Conservation (phyloP, 2,113 vertebrate species). For the Origma solitaria region DNA sequence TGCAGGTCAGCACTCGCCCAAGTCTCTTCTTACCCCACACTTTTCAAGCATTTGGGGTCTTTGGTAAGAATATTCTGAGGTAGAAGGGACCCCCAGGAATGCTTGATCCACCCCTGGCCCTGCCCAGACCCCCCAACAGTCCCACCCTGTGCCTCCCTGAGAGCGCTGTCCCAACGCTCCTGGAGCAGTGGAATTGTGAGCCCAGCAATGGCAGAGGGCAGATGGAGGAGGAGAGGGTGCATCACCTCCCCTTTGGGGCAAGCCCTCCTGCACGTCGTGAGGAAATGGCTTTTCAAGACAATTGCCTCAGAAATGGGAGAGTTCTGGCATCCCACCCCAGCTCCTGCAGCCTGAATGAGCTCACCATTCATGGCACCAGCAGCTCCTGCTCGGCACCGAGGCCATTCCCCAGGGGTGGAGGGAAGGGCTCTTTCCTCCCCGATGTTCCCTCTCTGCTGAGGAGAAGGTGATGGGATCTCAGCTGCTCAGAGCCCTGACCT, state of each 20-base stretch:
- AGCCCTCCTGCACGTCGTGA: accelerated
- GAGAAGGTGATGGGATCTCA: background rate
- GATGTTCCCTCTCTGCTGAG: accelerated
- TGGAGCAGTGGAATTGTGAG: background rate
- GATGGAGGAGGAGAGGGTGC: accelerated
- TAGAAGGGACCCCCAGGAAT: background rate
- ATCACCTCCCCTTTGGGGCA: background rate
- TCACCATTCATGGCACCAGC: accelerated
- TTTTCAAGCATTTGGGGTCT: background rate
- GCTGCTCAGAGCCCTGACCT: background rate
- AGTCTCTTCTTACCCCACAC: accelerated
- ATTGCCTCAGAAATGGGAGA: background rate
- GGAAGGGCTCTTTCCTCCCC: accelerated
- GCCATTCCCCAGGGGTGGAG: accelerated
- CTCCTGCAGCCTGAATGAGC: too few species aligned
- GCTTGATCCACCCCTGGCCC: background rate
- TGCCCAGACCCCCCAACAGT: background rate
- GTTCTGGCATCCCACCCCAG: background rate
- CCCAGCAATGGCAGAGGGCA: background rate
- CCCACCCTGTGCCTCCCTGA: background rate
- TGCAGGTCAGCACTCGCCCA: background rate
- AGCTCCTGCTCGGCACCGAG: background rate
- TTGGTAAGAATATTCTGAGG: background rate
- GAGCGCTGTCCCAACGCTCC: too few species aligned
- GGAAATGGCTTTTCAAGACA: background rate